phyloP scores from a whole-genome alignment of 2,888 invertebrate genomes.

The Sphecodes monilicornis region DNA sequence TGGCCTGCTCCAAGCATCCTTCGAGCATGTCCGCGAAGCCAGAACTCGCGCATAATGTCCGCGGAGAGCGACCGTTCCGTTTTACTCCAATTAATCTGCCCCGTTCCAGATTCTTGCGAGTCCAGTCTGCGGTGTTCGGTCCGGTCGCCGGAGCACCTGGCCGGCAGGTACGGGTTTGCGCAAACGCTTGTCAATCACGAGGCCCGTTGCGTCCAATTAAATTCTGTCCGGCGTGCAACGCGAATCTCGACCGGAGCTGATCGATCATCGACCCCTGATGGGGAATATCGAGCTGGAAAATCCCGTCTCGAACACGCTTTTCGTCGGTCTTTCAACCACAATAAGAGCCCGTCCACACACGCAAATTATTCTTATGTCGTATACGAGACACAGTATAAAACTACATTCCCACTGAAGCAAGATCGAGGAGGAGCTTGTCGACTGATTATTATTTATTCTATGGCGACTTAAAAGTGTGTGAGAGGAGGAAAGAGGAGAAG shows the following conservation, averaged over 20 bases:
- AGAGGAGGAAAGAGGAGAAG: too few species aligned
- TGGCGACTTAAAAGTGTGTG: too few species aligned
- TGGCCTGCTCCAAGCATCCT: not conserved
- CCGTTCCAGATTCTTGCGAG: conserved; percentile 49
- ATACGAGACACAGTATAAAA: not conserved
- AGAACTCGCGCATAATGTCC: conserved; percentile 19
- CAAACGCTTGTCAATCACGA: conserved; percentile 42
- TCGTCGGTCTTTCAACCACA: conserved; percentile 38
- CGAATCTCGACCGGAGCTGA: not conserved
- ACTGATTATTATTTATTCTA: too few species aligned
- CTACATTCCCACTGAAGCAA: not conserved
- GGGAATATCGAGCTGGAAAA: not conserved
- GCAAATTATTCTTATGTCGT: not conserved
- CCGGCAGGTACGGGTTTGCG: conserved; percentile 43
- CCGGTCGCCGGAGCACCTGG: conserved; percentile 31
- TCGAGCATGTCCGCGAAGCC: not conserved
- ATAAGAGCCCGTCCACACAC: not conserved
- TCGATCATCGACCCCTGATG: conserved; percentile 48
- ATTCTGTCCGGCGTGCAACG: conserved; percentile 18
- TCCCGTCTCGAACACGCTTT: not conserved
- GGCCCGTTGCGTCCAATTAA: conserved; percentile 40
- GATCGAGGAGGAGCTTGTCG: too few species aligned
- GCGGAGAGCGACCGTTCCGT: conserved; percentile 11
- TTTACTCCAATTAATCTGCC: conserved; percentile 49
- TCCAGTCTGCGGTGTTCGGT: not conserved